Percentiles rank a stretch among this genome's conserved stretches.
phyloP scores from a whole-genome alignment of 2,113 vertebrate species.

The Okapia johnstoni region DNA sequence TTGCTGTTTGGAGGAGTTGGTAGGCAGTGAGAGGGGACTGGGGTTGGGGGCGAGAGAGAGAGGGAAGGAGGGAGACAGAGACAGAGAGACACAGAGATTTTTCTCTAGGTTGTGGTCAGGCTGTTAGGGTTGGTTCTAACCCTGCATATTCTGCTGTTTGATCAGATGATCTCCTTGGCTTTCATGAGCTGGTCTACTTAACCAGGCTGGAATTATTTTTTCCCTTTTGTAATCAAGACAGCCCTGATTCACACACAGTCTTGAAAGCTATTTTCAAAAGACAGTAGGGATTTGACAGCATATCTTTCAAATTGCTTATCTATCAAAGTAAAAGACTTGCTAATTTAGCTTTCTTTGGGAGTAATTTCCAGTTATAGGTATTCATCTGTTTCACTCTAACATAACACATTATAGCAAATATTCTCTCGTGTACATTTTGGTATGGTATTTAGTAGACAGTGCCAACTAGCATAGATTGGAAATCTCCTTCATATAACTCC shows the following conservation, averaged over 20 bases:
- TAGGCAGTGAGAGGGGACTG: not conserved
- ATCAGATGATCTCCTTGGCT: not conserved
- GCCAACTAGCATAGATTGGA: not conserved
- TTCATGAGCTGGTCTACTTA: not conserved
- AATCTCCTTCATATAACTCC: not conserved
- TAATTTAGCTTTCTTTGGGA: slow-evolving; percentile 22
- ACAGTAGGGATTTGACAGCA: slow-evolving; percentile 4
- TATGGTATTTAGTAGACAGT: not conserved
- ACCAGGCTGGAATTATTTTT: not conserved
- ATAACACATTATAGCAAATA: not conserved
- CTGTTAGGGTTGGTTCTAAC: not conserved
- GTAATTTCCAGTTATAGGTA: slow-evolving; percentile 2
- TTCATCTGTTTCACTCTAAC: not conserved
- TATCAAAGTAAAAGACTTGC: not conserved
- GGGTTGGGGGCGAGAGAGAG: not conserved
- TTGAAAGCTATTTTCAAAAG: slow-evolving; percentile 17
- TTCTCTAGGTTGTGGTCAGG: not conserved
- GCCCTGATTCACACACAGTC: not conserved
- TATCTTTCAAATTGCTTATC: slow-evolving; percentile 14
- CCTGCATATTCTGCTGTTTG: not conserved
- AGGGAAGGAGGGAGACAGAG: too few species aligned
- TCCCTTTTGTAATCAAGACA: not conserved
- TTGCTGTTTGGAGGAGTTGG: not conserved
- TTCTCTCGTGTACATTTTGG: not conserved
- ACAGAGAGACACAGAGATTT: not conserved